A percentile compares a stretch with the other conserved stretches of the same genome.
These are phyloP conservation scores for Drosophila lacteicornis DNA, from an alignment of 1,140 invertebrate species.

Conservation along the genomic window DNA sequence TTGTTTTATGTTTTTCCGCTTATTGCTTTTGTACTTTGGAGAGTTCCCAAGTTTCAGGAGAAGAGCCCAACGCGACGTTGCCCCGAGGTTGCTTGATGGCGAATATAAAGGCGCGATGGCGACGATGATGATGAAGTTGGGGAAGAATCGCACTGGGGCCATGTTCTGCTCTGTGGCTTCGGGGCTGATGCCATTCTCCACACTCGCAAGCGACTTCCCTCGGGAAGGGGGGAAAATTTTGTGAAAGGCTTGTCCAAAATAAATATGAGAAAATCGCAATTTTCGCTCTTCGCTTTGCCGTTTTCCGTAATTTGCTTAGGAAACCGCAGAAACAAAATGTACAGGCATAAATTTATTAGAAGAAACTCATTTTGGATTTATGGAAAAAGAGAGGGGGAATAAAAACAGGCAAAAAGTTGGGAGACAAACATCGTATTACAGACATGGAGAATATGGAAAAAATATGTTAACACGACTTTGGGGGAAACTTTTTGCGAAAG, in stretches of 20 bases:
- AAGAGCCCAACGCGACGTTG: conserved; percentile 65
- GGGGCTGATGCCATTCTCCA: conserved; percentile 52
- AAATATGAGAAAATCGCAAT: conserved; percentile 69
- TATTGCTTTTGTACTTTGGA: conserved; percentile 42
- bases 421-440: conserved; percentile 19
- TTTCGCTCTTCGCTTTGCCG: conserved; percentile 13
- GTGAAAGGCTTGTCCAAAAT: conserved; percentile 75
- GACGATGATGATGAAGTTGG: conserved; percentile 37
- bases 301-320: conserved; percentile 51
- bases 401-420: conserved; percentile 22
- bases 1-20: conserved; percentile 20
- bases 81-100: conserved; percentile 30
- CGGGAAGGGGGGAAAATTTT: conserved; percentile 37
- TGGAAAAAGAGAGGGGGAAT: background rate
- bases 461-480: conserved; percentile 2
- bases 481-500: conserved; percentile 1
- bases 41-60: conserved; percentile 53
- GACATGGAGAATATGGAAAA: conserved; percentile 11
- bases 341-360: conserved; percentile 35
- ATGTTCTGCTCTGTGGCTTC: conserved; percentile 58
- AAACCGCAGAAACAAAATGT: conserved; percentile 56
- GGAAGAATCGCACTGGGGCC: conserved; percentile 17
- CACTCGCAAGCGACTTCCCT: conserved; percentile 12
- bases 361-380: conserved; percentile 28
- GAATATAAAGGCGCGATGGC: conserved; percentile 14